Percentiles rank a stretch among this genome's conserved stretches.
Evolutionary conservation across 2,113 vertebrate genomes (phyloP).

Genomic region (Parotia lawesii): DNA sequence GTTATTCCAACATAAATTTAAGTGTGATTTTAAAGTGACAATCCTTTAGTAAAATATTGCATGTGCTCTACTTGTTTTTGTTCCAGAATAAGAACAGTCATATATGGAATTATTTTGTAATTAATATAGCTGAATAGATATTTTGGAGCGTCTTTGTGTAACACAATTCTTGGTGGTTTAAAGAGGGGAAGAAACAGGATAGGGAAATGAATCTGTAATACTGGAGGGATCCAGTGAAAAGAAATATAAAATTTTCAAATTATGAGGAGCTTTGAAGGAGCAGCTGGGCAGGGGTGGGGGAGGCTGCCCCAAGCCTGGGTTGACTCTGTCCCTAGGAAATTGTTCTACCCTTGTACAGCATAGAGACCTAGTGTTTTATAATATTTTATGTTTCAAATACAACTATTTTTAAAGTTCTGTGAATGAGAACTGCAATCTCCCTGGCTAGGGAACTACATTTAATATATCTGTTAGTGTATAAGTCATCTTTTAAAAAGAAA

Average conservation of each 20-base stretch:
- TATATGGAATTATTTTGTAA: not conserved
- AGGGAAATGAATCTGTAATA: not conserved
- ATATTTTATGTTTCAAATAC: not conserved
- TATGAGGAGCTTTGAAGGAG: not conserved
- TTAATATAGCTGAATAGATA: not conserved
- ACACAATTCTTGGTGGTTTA: not conserved
- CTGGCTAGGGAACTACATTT: not conserved
- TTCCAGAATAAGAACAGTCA: not conserved
- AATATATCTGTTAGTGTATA: not conserved
- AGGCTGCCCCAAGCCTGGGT: not conserved
- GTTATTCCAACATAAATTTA: not conserved
- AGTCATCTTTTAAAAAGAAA: not conserved
- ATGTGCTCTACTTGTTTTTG: not conserved
- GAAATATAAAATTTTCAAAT: not conserved
- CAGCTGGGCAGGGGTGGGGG: not conserved
- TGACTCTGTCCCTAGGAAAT: not conserved
- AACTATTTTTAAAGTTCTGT: not conserved
- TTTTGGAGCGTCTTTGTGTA: not conserved
- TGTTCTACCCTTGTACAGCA: not conserved
- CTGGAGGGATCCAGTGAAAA: not conserved
- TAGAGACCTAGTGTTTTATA: not conserved
- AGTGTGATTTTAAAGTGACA: not conserved
- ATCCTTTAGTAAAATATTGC: not conserved
- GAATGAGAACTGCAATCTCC: not conserved
- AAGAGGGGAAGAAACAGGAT: not conserved